Percentiles rank a stretch among this genome's conserved stretches.
Evolutionary conservation across 2,797 vertebrate genomes (phyloP).

Genomic region (Amblyopsis hoosieri): DNA sequence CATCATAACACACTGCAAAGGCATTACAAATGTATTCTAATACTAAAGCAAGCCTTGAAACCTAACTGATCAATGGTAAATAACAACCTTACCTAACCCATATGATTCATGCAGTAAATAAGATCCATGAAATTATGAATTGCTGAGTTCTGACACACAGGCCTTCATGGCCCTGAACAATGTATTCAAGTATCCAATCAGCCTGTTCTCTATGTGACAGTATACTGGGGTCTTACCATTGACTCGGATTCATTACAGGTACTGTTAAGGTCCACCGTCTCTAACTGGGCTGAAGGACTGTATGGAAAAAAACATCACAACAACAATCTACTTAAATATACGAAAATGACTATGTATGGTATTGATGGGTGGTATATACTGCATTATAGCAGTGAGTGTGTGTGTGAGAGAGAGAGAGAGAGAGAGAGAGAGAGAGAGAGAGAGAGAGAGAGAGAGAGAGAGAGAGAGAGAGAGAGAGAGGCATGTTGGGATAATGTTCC

Average conservation of each 20-base stretch:
- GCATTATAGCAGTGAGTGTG: neutral
- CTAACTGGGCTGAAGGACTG: slow-evolving; percentile 85
- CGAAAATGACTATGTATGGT: too few species aligned
- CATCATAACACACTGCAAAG: neutral
- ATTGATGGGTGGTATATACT: neutral
- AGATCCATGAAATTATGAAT: neutral
- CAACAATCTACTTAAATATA: too few species aligned
- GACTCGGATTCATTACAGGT: slow-evolving; percentile 89
- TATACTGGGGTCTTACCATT: slow-evolving; percentile 79
- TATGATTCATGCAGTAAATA: slow-evolving; percentile 5
- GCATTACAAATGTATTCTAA: neutral
- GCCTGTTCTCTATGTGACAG: neutral
- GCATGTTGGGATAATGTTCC: too few species aligned
- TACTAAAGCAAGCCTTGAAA: neutral
- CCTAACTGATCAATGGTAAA: too few species aligned
- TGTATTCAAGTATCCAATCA: neutral
- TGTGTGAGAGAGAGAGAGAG: neutral
- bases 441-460: neutral
- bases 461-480: neutral
- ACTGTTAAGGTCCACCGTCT: slow-evolving; percentile 89
- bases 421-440: too few species aligned
- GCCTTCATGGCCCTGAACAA: neutral
- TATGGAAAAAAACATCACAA: slow-evolving; percentile 8
- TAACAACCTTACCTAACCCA: neutral
- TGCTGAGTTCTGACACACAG: too few species aligned